phyloP scores from a whole-genome alignment of 2,113 vertebrate species.

The Pimephales promelas region DNA sequence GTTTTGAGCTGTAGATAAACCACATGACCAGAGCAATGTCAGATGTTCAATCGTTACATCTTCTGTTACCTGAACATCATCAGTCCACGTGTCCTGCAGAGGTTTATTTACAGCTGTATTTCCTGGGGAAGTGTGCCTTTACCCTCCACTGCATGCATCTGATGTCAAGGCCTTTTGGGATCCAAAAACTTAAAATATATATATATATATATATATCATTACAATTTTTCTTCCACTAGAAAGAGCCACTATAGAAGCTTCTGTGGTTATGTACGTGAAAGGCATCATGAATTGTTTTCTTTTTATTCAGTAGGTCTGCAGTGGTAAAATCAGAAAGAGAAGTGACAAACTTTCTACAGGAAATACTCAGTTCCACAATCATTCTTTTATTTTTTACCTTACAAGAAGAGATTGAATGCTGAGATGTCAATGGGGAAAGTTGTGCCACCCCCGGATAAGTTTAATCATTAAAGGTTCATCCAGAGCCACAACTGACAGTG shows the following conservation, averaged over 20 bases:
- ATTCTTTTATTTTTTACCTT: neutral
- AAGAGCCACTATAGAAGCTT: neutral
- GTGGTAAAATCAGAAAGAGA: neutral
- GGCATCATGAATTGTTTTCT: neutral
- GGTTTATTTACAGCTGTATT: neutral
- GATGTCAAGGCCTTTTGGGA: neutral
- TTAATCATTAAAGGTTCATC: neutral
- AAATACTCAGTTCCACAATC: neutral
- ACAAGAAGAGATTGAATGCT: neutral
- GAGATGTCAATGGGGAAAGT: neutral
- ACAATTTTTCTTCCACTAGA: neutral
- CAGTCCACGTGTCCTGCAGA: neutral
- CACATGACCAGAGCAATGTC: neutral
- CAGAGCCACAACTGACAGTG: neutral
- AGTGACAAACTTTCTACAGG: neutral
- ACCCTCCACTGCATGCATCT: neutral
- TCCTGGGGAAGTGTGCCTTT: neutral
- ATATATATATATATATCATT: too few relatives aligned
- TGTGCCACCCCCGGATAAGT: neutral
- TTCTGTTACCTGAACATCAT: neutral
- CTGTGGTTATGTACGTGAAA: neutral
- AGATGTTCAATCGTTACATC: neutral
- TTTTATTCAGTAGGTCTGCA: neutral
- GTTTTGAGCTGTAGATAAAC: neutral
- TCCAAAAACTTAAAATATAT: too few relatives aligned